Base-by-base conservation (phyloP, 1,140 invertebrate genomes). In the Bombyx mandarina region DNA sequence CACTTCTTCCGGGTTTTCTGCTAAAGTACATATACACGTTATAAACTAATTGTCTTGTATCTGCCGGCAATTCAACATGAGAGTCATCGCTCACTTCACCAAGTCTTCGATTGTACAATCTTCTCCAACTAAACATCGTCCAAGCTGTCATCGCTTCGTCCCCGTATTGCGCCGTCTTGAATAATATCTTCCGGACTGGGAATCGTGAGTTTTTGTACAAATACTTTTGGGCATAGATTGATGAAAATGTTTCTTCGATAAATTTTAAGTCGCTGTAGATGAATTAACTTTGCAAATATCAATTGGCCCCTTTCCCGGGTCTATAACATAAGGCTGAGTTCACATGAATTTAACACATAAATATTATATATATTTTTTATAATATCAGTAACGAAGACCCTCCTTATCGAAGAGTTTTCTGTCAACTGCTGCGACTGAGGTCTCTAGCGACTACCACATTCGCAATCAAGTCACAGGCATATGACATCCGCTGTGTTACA, bases 121-220 rank as follows among this genome's bases (percentile, higher is more conserved):
- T 69, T 59, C 82, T 69, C 84, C 84, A 87, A 69, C 81, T 87
- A 54, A 87, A 87, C 84, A 87, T 87, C 26, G 84, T 87, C 84
- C 82, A 85, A 43, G 84, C 84, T 52, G 84, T 87, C 84, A 85
- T 85, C 47, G 83, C 80, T 67, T 87, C 65, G 74, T 83, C 80
- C 55, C 83, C 83, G 80, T 84, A 87, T 60, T 82, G 77, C 75
- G 83, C 83, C 83, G 82, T 86, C 64, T 79, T 82, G 73, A 35
- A 46, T 47, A 35, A 35, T 35, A 3, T 35, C 26, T 35, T 35
- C 4, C 26, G 2, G 26, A 35, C 26, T 35, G 4, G 26, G 26
- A 35, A 35, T 35, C 26, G 26, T 35, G 26, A 35, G 26, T 35
- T 35, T 35, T 35, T 35, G 26, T 1, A 35, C 26, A 35, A 35